Evolutionary conservation across 2,113 vertebrate genomes (phyloP), one percentile per base, ranked within the genome.

Genomic region (Hydrolagus affinis): DNA sequence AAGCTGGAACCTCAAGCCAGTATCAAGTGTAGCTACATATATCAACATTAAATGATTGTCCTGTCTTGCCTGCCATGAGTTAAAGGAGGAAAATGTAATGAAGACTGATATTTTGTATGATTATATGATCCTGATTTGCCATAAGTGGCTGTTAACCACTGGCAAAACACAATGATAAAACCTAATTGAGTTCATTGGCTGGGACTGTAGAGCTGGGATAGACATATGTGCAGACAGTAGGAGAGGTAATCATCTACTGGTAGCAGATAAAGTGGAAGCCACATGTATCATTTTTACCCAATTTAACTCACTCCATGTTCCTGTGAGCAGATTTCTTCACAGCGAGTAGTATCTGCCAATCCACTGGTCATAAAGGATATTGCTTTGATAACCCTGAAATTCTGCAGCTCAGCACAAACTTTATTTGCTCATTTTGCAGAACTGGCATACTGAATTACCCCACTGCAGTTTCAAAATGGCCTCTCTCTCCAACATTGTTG

Each of bases 261-360:
- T 77, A 23, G 1, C 21, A 7, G 9, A 76, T 11, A 11, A 56
- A n/a, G 32, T 21, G 30, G 57, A 75, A 76, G 3, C 74, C 44
- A 44, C 11, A 14, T 15, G 28, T 19, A 32, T 76, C 14, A 44
- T 59, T 76, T 12, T 76, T 76, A 11, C 19, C 74, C 19, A 57
- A 76, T 76, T 59, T 59, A 57, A 11, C 74, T 76, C 56, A 21
- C 74, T 76, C 56, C 74, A 76, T 57, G 74, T 59, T 76, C 21
- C 19, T n/a, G 59, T 8, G 23, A 72, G 11, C 19, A n/a, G 74
- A 76, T 57, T 59, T 76, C 56, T 44, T 76, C 21, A 1, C 74
- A 57, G 21, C 74, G 21, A 76, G 74, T 10, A 23, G 21, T 56
- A 56, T 32, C 25, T 2, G 2, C 30, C 71, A 14, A 73, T 25